These are phyloP conservation scores for Amazona guildingii DNA, from an alignment of 2,113 vertebrate genomes.

Conservation along the genomic window DNA sequence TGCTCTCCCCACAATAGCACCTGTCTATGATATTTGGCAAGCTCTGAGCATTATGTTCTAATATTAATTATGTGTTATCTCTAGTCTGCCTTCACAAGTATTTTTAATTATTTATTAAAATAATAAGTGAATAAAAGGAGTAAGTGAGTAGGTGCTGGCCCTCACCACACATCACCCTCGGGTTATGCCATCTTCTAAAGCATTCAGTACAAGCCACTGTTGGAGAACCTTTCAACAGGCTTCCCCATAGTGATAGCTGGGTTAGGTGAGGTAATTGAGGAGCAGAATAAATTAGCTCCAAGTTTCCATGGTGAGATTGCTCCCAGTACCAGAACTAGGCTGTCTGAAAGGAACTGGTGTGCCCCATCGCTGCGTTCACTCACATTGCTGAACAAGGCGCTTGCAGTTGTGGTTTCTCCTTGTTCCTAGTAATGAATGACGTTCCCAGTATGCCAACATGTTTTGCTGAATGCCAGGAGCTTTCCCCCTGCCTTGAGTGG, in stretches of 20 bases:
- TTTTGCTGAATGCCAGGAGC: background rate
- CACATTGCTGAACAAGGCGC: background rate
- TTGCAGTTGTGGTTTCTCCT: background rate
- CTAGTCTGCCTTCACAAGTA: background rate
- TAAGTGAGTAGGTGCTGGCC: background rate
- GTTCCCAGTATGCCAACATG: background rate
- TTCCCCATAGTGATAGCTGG: background rate
- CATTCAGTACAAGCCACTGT: background rate
- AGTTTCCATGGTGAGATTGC: background rate
- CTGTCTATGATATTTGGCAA: background rate
- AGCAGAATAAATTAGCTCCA: background rate
- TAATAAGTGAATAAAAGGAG: background rate
- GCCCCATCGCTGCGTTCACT: fast-evolving
- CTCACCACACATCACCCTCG: background rate
- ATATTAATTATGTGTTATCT: constrained; percentile 1
- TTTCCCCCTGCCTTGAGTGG: background rate
- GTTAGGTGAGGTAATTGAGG: background rate
- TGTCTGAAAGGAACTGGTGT: background rate
- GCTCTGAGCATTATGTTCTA: background rate
- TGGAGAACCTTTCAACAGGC: background rate
- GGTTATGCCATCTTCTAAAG: constrained; percentile 5
- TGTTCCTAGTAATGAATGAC: background rate
- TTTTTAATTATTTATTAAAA: constrained; percentile 8
- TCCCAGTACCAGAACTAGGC: background rate
- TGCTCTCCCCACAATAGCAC: background rate